Conservation (phyloP, 2,113 vertebrate species). For the Vimba vimba region DNA sequence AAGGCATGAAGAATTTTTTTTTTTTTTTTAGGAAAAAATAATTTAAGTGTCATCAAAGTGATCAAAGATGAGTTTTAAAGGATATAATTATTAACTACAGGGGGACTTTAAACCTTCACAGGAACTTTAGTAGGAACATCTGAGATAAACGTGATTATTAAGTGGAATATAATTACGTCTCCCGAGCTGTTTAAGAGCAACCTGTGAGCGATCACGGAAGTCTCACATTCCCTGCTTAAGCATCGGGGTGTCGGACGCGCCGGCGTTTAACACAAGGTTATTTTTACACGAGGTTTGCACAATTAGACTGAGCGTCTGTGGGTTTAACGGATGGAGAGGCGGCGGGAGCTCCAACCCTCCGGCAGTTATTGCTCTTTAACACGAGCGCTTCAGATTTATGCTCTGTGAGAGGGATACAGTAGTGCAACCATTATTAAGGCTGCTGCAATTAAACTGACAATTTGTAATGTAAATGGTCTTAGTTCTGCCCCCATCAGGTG, state of each 20-base stretch:
- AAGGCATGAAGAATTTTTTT: too few species aligned
- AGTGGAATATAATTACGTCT: too few species aligned
- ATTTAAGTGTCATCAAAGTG: too few species aligned
- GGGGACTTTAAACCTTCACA: neutral
- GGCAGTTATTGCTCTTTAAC: slow-evolving; percentile 69
- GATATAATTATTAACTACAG: too few species aligned
- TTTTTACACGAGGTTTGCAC: neutral
- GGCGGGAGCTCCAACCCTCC: slow-evolving; percentile 3
- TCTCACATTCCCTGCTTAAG: neutral
- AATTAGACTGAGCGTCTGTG: neutral
- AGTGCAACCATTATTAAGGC: slow-evolving; percentile 67
- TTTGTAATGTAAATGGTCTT: slow-evolving; percentile 74
- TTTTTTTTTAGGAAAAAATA: too few species aligned
- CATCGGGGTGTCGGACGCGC: neutral
- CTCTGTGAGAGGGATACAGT: slow-evolving; percentile 57
- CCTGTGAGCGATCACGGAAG: neutral
- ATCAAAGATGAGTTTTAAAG: too few species aligned
- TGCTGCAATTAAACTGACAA: slow-evolving; percentile 72
- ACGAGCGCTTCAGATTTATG: slow-evolving; percentile 65
- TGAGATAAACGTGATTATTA: neutral
- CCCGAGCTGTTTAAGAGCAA: neutral
- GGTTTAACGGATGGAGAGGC: slow-evolving; percentile 7
- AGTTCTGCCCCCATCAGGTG: slow-evolving; percentile 60
- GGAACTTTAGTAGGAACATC: neutral
- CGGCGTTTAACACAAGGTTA: neutral